Evolutionary conservation across 2,888 invertebrate genomes (phyloP), one percentile per base, ranked within the genome.

Genomic region (Galerucella pusilla): DNA sequence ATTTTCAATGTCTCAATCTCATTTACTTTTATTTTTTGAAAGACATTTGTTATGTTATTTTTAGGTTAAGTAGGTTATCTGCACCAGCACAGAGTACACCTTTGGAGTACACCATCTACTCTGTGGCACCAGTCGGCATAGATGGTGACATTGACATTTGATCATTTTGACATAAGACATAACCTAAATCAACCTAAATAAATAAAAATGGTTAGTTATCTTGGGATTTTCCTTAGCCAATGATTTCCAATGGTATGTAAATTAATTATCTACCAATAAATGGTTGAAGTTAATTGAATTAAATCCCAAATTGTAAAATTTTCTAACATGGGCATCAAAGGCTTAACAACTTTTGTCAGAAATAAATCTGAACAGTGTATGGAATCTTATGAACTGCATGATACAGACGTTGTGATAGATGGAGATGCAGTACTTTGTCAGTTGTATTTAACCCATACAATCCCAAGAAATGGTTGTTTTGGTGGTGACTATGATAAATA

Each of bases 401-500:
- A 95, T 82, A 90, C 91, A 16, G 89, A 90, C 79, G 85, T 96
- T 16, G 91, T 96, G 2, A 92, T 97, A 63, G 97, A 97, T 87
- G 97, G 96, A 0, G 92, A 93, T 84, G 93, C 93, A 84, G 85
- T 96, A 68, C 92, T 92, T 61, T 92, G 92, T 42, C 92, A 93
- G 82, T 85, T 96, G 2, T 96, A 94, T 83, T 89, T 89, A 79
- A 88, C 89, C 79, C 87, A 91, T 74, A 71, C 68, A 42, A 89
- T 92, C 70, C 76, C 78, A 69, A 64, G 46, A 61, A 90, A 91
- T 81, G 92, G 93, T 65, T 93, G 93, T 4, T 96, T 96, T 85
- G 96, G 96, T 2, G 96, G 96, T 0, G 96, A 97, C 85, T 96
- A 96, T 84, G 94, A 96, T 82, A 91, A 91, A 78, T 95, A 91